These are phyloP conservation scores for Chorisops tibialis DNA, from an alignment of 2,888 invertebrate genomes.

Conservation along the genomic window DNA sequence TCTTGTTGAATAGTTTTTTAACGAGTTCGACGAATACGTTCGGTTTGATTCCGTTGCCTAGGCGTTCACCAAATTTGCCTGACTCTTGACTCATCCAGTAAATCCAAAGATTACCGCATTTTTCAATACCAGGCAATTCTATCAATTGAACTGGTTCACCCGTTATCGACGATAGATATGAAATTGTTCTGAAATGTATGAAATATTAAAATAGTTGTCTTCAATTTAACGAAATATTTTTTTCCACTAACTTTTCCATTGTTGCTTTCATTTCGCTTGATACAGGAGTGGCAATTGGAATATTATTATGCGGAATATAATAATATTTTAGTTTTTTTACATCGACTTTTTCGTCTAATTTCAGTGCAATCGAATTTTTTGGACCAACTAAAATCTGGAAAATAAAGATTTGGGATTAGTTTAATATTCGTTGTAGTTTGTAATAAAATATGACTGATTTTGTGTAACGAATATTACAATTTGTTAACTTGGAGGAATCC, in stretches of 20 bases:
- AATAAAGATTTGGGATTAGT: too few species aligned
- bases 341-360: slow-evolving; percentile 61
- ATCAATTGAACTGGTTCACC: slow-evolving; percentile 44
- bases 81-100: slow-evolving; percentile 72
- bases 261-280: slow-evolving; percentile 62
- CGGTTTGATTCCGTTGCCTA: slow-evolving; percentile 62
- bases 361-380: slow-evolving; percentile 55
- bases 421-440: too few species aligned
- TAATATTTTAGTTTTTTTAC: slow-evolving; percentile 67
- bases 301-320: slow-evolving; percentile 74
- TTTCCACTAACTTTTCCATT: slow-evolving; percentile 56
- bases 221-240: too few species aligned
- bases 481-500: too few species aligned
- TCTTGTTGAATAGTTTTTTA: slow-evolving; percentile 61
- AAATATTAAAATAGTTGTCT: slow-evolving; percentile 7
- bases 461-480: too few species aligned
- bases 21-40: slow-evolving; percentile 57
- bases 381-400: slow-evolving; percentile 48
- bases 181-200: slow-evolving; percentile 45
- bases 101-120: slow-evolving; percentile 67
- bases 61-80: slow-evolving; percentile 59
- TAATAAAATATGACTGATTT: too few species aligned
- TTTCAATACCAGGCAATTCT: slow-evolving; percentile 42
- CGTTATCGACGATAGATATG: slow-evolving; percentile 50
- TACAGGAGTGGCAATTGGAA: slow-evolving; percentile 69